A percentile compares a stretch with the other conserved stretches of the same genome.
Evolutionary conservation across 2,113 vertebrate species (phyloP).

Genomic region (Bufo bufo): DNA sequence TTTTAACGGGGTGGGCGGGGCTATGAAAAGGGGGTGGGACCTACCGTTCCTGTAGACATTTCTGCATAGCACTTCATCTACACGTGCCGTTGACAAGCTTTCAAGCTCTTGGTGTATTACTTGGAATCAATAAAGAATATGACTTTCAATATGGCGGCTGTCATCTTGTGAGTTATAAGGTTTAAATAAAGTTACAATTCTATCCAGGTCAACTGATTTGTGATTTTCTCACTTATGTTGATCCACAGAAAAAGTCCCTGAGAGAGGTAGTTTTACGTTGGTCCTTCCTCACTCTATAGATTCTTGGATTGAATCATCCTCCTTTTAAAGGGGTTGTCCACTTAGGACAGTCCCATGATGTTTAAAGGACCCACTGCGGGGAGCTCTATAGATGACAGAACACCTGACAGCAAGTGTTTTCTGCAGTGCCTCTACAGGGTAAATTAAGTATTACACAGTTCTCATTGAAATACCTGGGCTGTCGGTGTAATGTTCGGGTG

Average conservation of each 20-base stretch:
- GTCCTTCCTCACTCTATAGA: not conserved
- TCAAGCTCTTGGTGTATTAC: slow-evolving; percentile 75
- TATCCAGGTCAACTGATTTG: not conserved
- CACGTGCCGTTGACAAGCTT: slow-evolving; percentile 73
- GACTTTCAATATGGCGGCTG: slow-evolving; percentile 53
- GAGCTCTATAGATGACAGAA: no score
- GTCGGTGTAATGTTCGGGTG: no score
- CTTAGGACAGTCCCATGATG: not conserved
- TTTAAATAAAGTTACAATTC: not conserved
- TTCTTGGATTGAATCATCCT: not conserved
- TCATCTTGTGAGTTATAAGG: slow-evolving; percentile 1
- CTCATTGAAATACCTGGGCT: not conserved
- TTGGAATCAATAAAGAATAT: slow-evolving; percentile 80
- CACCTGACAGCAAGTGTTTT: not conserved
- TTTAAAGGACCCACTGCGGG: not conserved
- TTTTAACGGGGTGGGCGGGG: slow-evolving; percentile 60
- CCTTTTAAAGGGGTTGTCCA: not conserved
- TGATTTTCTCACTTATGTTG: not conserved
- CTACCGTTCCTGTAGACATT: slow-evolving; percentile 70
- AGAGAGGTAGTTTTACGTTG: not conserved
- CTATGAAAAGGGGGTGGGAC: not conserved
- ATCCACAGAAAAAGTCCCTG: not conserved
- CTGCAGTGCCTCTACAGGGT: not conserved
- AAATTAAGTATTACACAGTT: not conserved
- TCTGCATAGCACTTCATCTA: slow-evolving; percentile 61